Evolutionary conservation across 2,888 invertebrate species (phyloP), one percentile per base, ranked within the genome.

Genomic region (Diloba caeruleocephala): DNA sequence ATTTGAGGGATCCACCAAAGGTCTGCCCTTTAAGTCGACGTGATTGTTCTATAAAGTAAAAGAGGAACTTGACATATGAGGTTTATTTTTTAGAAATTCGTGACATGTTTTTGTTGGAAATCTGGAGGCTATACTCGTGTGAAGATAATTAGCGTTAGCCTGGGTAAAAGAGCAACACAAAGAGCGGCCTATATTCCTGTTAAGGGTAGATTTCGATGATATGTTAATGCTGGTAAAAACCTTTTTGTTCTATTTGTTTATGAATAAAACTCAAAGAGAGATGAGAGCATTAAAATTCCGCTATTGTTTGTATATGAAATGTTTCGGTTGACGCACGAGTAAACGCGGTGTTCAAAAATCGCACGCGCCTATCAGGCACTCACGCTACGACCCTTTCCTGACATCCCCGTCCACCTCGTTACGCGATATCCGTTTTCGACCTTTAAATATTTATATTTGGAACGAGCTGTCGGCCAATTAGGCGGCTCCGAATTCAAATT

Each of bases 381-480:
- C 74, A 56, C 49, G 46, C 54, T 51, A 34, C 63, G 63, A 63
- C 61, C 71, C 68, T 63, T 65, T 17, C 48, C 37, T 52, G 32
- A 53, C 64, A 67, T 49, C 62, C 66, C 55, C 58, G 57, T 74
- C 64, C 67, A 70, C 68, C 59, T 78, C 71, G 78, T 80, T 79
- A 71, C 78, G 68, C 64, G 74, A 77, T 77, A 79, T 78, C 74
- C 78, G 76, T 78, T 74, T 78, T 74, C 73, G 62, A 77, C 75
- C 71, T 80, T 78, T 77, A 80, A n/a, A 79, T 83, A 86, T 85
- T 84, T 87, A 86, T 84, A 87, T 87, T 85, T 84, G 74, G 87
- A 84, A 79, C 84, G 75, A 79, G 76, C 81, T 81, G 83, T 84
- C 84, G 74, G 80, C 87, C 88, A 90, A 90, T 92, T 90, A 90